Evolutionary conservation across 1,140 invertebrate genomes (phyloP), one percentile per base, ranked within the genome.

Genomic region (Drosophila sproati): DNA sequence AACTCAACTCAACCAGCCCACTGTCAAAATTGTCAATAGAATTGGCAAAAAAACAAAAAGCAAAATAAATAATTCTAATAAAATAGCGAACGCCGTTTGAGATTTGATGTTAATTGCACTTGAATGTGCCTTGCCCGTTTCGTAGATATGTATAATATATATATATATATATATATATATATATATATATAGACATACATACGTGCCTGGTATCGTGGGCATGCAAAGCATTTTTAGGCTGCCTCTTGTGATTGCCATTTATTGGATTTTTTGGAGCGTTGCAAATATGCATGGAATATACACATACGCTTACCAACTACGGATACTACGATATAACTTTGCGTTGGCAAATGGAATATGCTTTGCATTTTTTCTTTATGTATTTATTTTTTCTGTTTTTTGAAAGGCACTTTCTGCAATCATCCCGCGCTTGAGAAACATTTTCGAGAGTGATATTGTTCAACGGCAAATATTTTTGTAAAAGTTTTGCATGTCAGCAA

Each of bases 221-320:
- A 80, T 70, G 74, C 79, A 81, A 85, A 85, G 59, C 78, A 75
- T 78, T 82, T 77, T 56, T 41, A 43, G 39, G 68, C 52, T 71
- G 62, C 75, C 76, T 59, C 67, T 87, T 87, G 80, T 77, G 80
- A 87, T 87, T 89, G 83, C 83, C 73, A 67, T 66, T 87, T 87
- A 87, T 89, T 87, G 69, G 73, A 80, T 73, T 87, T 87, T 87
- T 89, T 87, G 73, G 83, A 87, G 83, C 83, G 83, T 87, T 89
- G 77, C 83, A 82, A 87, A 75, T 80, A 87, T 88, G 83, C 82
- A 87, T 83, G 80, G 76, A 82, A 83, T 68, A 79, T 66, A 55
- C 48, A 34, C 34, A 37, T 5, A 37, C 5, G 5, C 55, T 69
- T 56, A 54, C 52, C 47, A 50, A 80, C 81, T 80, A 63, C 61